Conservation (phyloP, 2,888 invertebrate species). For the Ichneumoninae sp. region DNA sequence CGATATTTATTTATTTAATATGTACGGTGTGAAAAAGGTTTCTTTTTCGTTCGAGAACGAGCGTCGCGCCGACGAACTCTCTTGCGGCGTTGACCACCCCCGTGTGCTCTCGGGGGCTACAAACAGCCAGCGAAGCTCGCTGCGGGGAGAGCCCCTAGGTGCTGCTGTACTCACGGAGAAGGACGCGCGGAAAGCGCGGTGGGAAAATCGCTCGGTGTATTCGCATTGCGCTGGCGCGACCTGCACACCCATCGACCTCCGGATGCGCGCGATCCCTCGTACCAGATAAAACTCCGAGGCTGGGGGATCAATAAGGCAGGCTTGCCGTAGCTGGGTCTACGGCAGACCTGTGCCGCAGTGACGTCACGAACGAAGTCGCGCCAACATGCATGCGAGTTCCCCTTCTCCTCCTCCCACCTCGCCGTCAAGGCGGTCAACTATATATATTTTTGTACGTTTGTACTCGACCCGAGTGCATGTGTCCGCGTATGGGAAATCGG, state of each 20-base stretch:
- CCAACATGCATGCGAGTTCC: constrained; percentile 41
- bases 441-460: constrained; percentile 1
- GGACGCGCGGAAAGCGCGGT: constrained; percentile 41
- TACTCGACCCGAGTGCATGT: background rate
- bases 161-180: constrained; percentile 44
- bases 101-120: constrained; percentile 54
- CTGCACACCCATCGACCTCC: constrained; percentile 71
- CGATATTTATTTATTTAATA: background rate
- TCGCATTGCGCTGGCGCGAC: constrained; percentile 62
- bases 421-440: background rate
- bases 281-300: constrained; percentile 60
- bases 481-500: constrained; percentile 26
- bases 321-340: constrained; percentile 25
- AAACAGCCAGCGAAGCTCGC: constrained; percentile 51
- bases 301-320: constrained; percentile 63
- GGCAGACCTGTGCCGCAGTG: constrained; percentile 66
- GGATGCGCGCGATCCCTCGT: constrained; percentile 69
- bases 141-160: constrained; percentile 57
- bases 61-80: constrained; percentile 27
- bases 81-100: constrained; percentile 36
- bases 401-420: background rate
- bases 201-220: constrained; percentile 28
- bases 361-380: constrained; percentile 62
- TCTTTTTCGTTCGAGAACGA: background rate
- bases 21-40: background rate